Base-by-base conservation (phyloP, 2,888 invertebrate species). In the Phymatocera aterrima region DNA sequence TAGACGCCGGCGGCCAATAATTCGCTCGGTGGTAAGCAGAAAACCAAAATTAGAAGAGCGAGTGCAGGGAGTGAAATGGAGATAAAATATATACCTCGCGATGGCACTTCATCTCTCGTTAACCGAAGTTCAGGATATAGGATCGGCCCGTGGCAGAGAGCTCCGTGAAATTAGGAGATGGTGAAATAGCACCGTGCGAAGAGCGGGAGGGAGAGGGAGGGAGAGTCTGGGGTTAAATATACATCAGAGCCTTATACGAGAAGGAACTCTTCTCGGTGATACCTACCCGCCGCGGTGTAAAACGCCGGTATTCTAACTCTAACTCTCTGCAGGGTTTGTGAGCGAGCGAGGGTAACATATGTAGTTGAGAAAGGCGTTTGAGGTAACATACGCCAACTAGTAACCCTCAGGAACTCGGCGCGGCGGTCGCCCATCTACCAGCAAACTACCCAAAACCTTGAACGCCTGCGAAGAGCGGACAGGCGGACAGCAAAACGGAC, bases 1-100 rank as follows among this genome's bases (percentile, higher is more conserved):
- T n/a, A n/a, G n/a, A n/a, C n/a, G n/a, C n/a, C n/a, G n/a, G n/a
- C n/a, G n/a, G n/a, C n/a, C n/a, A n/a, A n/a, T n/a, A n/a, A n/a
- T n/a, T n/a, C n/a, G n/a, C n/a, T n/a, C n/a, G n/a, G n/a, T n/a
- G n/a, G n/a, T n/a, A n/a, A n/a, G n/a, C n/a, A n/a, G n/a, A n/a
- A n/a, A n/a, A n/a, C n/a, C n/a, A n/a, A n/a, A n/a, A n/a, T n/a
- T n/a, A n/a, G n/a, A n/a, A n/a, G n/a, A n/a, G n/a, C n/a, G 84
- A 83, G 83, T 83, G 82, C 80, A 83, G 79, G 80, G 80, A 78
- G 80, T 43, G 80, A 79, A 81, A 80, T 79, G n/a, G 15, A 48
- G 72, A 40, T 72, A 40, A 72, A 54, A 34, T 18, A 70, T 46
- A 31, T 28, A n/a, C n/a, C 28, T 48, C 28, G 1, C 51, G 15